Base-by-base conservation (phyloP, 2,888 invertebrate genomes). In the Hydraecia micacea region DNA sequence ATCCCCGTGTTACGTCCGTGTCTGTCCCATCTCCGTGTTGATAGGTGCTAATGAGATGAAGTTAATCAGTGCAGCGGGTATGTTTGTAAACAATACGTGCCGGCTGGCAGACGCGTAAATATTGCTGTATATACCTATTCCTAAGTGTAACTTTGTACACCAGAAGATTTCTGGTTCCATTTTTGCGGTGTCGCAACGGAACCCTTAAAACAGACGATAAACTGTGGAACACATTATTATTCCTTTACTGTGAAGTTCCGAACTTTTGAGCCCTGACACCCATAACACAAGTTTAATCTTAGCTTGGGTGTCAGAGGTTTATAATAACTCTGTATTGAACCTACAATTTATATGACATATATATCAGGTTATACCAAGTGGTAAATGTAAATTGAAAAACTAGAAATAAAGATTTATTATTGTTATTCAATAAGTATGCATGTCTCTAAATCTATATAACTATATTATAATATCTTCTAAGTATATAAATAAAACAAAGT, bases 21-120 rank as follows among this genome's bases (percentile, higher is more conserved):
- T 13, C 15, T 46, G 15, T 36, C 36, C 36, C 21, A 25, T 36
- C 25, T 46, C 13, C 36, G 25, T 67, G 60, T 67, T 55, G 39
- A n/a, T 32, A 49, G 32, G 8, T 32, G 67, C n/a, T 62, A 79
- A 79, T 79, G 60, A 39, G 32, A 68, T 65, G 60, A 46, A 28
- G 36, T 25, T 68, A 42, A 68, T 65, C 32, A 18, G 39, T 58
- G 60, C 55, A 32, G 49, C 6, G 49, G 28, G 28, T 68, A 21
- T 71, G 28, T 72, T 36, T 58, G 55, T 69, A n/a, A 72, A 68
- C 58, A 68, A 46, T 67, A 21, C 32, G 79, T 78, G 78, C 6
- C 32, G n/a, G 60, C 15, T 32, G 32, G 4, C 32, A 28, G 42
- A 77, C 36, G 46, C 15, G 32, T 55, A 28, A 28, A 42, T 55